A percentile compares a stretch with the other conserved stretches of the same genome.
These are phyloP conservation scores for Drosophila sechellia DNA, from an alignment of 1,140 invertebrate species.

Conservation along the genomic window DNA sequence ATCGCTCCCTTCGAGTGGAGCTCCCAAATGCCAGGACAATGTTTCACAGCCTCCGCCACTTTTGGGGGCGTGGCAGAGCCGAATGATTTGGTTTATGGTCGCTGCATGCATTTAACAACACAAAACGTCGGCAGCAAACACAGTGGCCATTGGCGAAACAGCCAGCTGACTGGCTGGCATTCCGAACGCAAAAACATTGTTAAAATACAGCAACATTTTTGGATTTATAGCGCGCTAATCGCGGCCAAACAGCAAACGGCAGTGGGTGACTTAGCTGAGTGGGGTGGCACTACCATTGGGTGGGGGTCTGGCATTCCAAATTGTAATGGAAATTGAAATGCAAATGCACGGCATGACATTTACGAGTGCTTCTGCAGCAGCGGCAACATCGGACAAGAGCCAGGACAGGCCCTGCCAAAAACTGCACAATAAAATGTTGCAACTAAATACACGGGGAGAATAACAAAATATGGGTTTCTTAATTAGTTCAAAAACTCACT, in stretches of 20 bases:
- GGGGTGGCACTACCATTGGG: neutral
- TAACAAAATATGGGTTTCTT: neutral
- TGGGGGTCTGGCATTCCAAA: slow-evolving; percentile 50
- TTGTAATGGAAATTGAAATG: slow-evolving; percentile 83
- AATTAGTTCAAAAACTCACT: neutral
- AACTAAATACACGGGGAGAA: slow-evolving; percentile 54
- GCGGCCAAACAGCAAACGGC: slow-evolving; percentile 66
- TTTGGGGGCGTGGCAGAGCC: slow-evolving; percentile 58
- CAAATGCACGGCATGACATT: slow-evolving; percentile 78
- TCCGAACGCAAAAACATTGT: slow-evolving; percentile 69
- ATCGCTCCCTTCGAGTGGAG: slow-evolving; percentile 2
- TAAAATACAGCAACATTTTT: slow-evolving; percentile 80
- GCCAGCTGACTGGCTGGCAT: slow-evolving; percentile 45
- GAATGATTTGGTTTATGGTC: slow-evolving; percentile 78
- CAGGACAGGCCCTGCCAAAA: slow-evolving; percentile 65
- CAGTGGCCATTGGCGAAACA: slow-evolving; percentile 38
- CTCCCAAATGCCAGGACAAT: slow-evolving; percentile 22
- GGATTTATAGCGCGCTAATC: slow-evolving; percentile 82
- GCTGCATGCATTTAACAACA: slow-evolving; percentile 76
- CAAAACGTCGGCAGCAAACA: slow-evolving; percentile 29
- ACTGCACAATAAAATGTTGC: slow-evolving; percentile 81
- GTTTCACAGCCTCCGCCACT: slow-evolving; percentile 39
- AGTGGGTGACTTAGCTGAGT: neutral
- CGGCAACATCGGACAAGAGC: slow-evolving; percentile 44
- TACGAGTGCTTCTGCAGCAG: slow-evolving; percentile 62